Base-by-base conservation (phyloP, 1,140 invertebrate genomes). In the Hestina assimilis region DNA sequence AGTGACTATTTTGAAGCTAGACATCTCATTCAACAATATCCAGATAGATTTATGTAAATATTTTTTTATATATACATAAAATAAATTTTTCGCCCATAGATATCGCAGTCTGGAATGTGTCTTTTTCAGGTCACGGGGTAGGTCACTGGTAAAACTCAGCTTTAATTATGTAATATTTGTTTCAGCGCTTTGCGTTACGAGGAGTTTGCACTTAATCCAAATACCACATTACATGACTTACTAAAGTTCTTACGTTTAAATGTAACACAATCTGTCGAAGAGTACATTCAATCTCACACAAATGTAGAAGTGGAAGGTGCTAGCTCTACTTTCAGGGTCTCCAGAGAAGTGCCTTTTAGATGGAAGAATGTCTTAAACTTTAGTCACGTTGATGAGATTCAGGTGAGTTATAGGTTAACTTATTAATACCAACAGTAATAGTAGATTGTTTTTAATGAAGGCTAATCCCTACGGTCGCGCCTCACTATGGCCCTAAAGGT, bases 241-340 rank as follows among this genome's bases (percentile, higher is more conserved):
- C 92, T 95, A 50, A 85, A 93, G 69, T 96, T 96, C 83, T 93
- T 95, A 71, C 93, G 93, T 5, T 80, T 97, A 23, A 89, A 93
- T 61, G 92, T 93, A 66, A 93, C 94, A 77, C 86, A 90, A 0
- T 89, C 91, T 33, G 92, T 96, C 0, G 91, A 92, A 53, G 89
- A 91, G 43, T 96, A 95, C 83, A 84, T 97, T n/a, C 92, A 95
- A 61, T 93, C 93, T 2, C 95, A 97, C 74, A 96, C 95, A 1
- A 94, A 93, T 72, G 89, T 91, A 29, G 92, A 96, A 64, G 91
- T 92, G 3, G 95, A 94, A 8, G 95, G 94, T 11, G 93, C 95
- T 8, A 96, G 94, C 24, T 96, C 95, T 66, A 97, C 95, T 3
- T 95, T 93, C 77, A 90, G 95, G 14, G 93, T 96, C 77, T 96